Evolutionary conservation across 1,140 invertebrate species (phyloP).

Genomic region (Nymphalis io): DNA sequence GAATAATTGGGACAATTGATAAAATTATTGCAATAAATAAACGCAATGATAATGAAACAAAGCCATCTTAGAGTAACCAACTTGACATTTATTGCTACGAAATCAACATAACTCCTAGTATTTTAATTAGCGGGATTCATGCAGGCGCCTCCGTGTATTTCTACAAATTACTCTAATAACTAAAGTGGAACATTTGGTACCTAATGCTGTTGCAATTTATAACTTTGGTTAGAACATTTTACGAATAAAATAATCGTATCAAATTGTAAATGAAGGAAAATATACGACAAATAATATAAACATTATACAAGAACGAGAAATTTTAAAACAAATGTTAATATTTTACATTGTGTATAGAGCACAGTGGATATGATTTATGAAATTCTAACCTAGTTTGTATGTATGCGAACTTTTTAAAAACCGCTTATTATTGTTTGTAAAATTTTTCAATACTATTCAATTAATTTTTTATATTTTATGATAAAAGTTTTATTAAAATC

Average conservation of each 20-base stretch:
- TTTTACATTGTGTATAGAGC: no score
- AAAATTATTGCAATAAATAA: slow-evolving; percentile 9
- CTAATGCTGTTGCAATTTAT: slow-evolving; percentile 36
- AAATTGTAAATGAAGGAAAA: not conserved
- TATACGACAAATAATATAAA: not conserved
- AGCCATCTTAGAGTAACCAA: slow-evolving; percentile 22
- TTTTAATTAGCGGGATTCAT: slow-evolving; percentile 44
- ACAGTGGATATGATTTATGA: no score
- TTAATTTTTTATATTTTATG: no score
- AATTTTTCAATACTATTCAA: no score
- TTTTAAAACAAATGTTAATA: no score
- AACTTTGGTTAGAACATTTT: slow-evolving; percentile 13
- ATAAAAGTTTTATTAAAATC: no score
- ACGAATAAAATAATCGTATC: slow-evolving; percentile 1
- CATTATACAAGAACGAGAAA: not conserved
- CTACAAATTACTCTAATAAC: slow-evolving; percentile 41
- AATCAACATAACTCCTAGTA: slow-evolving; percentile 39
- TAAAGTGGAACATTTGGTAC: slow-evolving; percentile 39
- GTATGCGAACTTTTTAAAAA: no score
- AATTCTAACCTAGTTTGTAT: no score
- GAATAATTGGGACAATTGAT: not conserved
- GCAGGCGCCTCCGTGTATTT: slow-evolving; percentile 33
- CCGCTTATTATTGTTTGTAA: no score
- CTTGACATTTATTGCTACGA: slow-evolving; percentile 32
- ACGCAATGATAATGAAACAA: slow-evolving; percentile 28